Evolutionary conservation across 2,113 vertebrate species (phyloP).

Genomic region (Cochlearius cochlearius): DNA sequence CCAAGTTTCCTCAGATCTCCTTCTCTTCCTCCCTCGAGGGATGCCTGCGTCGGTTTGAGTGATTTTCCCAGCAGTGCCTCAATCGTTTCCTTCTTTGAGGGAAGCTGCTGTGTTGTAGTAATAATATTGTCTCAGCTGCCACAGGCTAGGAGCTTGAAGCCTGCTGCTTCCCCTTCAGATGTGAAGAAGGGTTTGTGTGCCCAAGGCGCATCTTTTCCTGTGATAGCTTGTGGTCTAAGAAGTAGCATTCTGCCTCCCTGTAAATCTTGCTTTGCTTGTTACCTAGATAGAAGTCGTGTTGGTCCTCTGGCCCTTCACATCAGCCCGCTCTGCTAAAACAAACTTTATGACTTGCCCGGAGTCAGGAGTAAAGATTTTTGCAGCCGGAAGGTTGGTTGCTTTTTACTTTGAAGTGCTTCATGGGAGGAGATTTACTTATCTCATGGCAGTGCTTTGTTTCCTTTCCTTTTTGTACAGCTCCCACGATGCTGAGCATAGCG

Average conservation of each 20-base stretch:
- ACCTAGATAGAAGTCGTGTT: background rate
- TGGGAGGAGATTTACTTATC: background rate
- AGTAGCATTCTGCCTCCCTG: background rate
- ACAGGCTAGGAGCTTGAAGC: slow-evolving; percentile 17
- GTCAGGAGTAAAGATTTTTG: background rate
- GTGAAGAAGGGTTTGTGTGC: background rate
- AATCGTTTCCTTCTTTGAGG: background rate
- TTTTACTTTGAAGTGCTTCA: background rate
- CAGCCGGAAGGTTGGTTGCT: background rate
- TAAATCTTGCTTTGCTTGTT: background rate
- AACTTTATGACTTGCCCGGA: background rate
- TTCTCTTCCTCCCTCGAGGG: slow-evolving; percentile 2
- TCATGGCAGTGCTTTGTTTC: slow-evolving; percentile 7
- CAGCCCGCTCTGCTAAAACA: background rate
- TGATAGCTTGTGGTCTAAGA: background rate
- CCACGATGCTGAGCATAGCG: background rate
- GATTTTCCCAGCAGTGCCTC: slow-evolving; percentile 43
- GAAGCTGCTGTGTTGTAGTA: background rate
- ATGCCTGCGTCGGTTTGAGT: background rate
- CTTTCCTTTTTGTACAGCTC: background rate
- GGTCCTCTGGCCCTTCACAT: background rate
- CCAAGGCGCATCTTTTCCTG: background rate
- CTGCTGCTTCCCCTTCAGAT: slow-evolving; percentile 10
- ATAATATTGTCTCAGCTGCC: slow-evolving; percentile 65
- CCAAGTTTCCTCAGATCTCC: background rate